These are phyloP conservation scores for Passerina amoena DNA, from an alignment of 2,113 vertebrate species.

Conservation along the genomic window DNA sequence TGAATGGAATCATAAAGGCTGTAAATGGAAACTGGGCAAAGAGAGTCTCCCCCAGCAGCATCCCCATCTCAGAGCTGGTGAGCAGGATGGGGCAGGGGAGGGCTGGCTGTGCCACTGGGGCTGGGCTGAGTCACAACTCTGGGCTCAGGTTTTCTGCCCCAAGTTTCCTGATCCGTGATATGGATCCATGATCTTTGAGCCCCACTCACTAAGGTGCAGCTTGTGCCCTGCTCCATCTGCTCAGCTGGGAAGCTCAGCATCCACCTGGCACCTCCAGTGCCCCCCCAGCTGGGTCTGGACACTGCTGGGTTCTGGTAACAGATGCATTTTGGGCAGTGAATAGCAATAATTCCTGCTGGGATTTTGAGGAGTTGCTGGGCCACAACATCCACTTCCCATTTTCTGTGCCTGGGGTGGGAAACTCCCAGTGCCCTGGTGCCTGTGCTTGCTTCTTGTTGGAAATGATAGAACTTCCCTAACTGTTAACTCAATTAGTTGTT, in stretches of 20 bases:
- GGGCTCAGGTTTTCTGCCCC: not conserved
- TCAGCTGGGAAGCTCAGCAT: fast-evolving
- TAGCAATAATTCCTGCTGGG: not conserved
- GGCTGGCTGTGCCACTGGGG: not conserved
- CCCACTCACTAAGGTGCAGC: fast-evolving
- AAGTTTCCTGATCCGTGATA: not conserved
- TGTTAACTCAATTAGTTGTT: not conserved
- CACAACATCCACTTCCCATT: not conserved
- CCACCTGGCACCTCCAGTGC: not conserved
- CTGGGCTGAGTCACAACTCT: not conserved
- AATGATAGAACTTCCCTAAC: not conserved
- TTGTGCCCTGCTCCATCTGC: not conserved
- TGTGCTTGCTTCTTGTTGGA: not conserved
- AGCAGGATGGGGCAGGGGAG: too few relatives aligned
- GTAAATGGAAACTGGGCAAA: not conserved
- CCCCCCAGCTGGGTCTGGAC: not conserved
- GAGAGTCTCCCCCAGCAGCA: not conserved
- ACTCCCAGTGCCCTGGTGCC: not conserved
- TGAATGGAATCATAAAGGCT: not conserved
- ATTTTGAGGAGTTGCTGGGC: not conserved
- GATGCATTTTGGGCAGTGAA: fast-evolving
- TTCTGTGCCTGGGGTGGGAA: not conserved
- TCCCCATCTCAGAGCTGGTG: not conserved
- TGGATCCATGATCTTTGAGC: not conserved
- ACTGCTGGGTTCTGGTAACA: not conserved